Conservation (phyloP, 2,113 vertebrate species). For the Brachyhypopomus occidentalis region DNA sequence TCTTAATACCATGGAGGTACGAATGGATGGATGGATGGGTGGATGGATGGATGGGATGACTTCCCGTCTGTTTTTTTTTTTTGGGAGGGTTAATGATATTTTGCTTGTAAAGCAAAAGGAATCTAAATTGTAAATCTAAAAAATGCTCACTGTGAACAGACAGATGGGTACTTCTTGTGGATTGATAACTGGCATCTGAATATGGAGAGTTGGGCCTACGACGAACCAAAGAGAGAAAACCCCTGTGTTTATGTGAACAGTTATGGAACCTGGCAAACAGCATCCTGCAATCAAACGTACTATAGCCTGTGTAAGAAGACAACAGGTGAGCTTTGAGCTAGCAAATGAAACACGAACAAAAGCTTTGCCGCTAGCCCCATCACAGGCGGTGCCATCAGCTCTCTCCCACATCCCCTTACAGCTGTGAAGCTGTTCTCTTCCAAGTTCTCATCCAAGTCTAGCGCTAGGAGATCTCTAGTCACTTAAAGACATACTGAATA, state of each 20-base stretch:
- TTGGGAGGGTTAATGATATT: not conserved
- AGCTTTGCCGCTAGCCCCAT: too few species aligned
- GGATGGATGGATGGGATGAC: not conserved
- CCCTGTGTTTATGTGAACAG: conserved; percentile 85
- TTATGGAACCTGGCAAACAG: conserved; percentile 83
- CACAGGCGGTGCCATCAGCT: too few species aligned
- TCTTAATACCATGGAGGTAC: conserved; percentile 86
- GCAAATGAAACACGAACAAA: too few species aligned
- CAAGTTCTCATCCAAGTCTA: too few species aligned
- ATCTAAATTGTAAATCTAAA: not conserved
- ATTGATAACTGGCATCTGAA: conserved; percentile 84
- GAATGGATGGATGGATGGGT: not conserved
- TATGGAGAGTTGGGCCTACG: conserved; percentile 78
- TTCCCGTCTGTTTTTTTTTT: not conserved
- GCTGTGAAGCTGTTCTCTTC: too few species aligned
- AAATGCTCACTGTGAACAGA: conserved; percentile 68
- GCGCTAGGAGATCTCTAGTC: too few species aligned
- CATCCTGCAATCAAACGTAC: conserved; percentile 79
- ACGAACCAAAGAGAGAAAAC: conserved; percentile 77
- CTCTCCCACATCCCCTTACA: too few species aligned
- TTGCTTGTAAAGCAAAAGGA: not conserved
- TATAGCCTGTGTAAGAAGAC: conserved; percentile 80
- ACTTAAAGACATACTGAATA: too few species aligned
- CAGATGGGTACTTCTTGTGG: conserved; percentile 78
- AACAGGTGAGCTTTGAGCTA: too few species aligned